phyloP scores from a whole-genome alignment of 2,797 vertebrate genomes.

The Pipistrellus pipistrellus region DNA sequence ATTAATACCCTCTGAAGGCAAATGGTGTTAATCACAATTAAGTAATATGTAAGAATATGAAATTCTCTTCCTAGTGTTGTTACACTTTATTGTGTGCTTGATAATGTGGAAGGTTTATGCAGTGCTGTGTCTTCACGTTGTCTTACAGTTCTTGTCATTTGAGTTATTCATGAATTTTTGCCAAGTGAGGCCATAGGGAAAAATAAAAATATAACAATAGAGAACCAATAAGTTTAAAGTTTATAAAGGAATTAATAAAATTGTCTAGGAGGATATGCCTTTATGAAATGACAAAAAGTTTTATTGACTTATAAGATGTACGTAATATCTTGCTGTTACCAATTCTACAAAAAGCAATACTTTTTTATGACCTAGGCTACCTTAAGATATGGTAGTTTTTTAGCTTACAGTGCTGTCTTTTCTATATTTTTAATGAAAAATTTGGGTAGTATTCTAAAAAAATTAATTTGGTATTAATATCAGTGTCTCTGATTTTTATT shows the following conservation, averaged over 20 bases:
- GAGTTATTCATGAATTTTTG: conserved; percentile 40
- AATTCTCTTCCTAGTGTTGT: background rate
- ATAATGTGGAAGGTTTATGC: background rate
- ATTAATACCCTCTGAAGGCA: background rate
- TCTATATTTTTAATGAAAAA: conserved; percentile 21
- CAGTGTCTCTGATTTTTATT: conserved; percentile 44
- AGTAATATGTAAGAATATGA: background rate
- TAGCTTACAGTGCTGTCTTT: conserved; percentile 14
- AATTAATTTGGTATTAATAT: conserved; percentile 11
- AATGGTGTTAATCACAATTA: background rate
- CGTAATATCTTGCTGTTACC: conserved; percentile 2
- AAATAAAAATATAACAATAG: conserved; percentile 13
- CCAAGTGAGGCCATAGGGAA: background rate
- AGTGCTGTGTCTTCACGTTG: background rate
- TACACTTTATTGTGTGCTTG: background rate
- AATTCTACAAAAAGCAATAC: conserved; percentile 20
- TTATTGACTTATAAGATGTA: conserved; percentile 32
- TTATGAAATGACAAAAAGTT: conserved; percentile 34
- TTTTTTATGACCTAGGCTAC: conserved; percentile 26
- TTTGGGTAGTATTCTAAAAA: conserved; percentile 13
- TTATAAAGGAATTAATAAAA: conserved; percentile 16
- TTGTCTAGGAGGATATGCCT: conserved; percentile 3
- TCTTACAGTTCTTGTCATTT: background rate
- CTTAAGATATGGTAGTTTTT: conserved; percentile 31
- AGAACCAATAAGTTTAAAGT: conserved; percentile 16